Evolutionary conservation across 2,888 invertebrate genomes (phyloP), one percentile per base, ranked within the genome.

Genomic region (Spilosoma lubricipeda): DNA sequence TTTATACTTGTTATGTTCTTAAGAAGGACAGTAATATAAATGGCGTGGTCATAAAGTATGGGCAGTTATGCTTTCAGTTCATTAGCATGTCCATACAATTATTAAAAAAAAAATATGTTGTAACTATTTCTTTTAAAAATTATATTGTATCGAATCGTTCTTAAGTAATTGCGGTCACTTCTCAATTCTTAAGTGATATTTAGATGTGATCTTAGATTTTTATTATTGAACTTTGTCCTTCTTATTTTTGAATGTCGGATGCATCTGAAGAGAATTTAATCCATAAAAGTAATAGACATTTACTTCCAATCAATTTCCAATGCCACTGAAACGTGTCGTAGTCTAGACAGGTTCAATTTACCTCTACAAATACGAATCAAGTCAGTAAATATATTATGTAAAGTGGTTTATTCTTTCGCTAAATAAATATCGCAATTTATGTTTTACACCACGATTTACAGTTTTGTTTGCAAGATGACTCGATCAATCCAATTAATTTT

Each of bases 341-440:
- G 82, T 79, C 77, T 79, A 79, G 80, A 78, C 76, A 68, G 52
- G 9, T 68, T 75, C 63, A 70, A 77, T 72, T 81, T 79, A 78
- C 30, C 69, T 66, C 33, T 70, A 20, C 74, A 68, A 77, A 67
- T 56, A 64, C 30, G 39, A 69, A 56, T 30, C 68, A 73, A 72
- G 52, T 77, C 68, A 78, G 70, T 68, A 65, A 82, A 78, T 73
- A 77, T 76, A 80, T 72, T 76, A 80, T 78, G 42, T 67, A 75
- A 72, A 79, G 63, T 69, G 63, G 66, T 67, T 77, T 70, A 76
- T 77, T 72, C 36, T 64, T 63, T 39, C 75, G 72, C 64, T 77
- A 67, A 36, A 68, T 80, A 76, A 76, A 80, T 77, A 73, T 66
- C 48, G 74, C 75, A 56, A 66, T 77, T 77, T 77, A 81, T 79